These are phyloP conservation scores for Nothocercus julius DNA, from an alignment of 2,113 vertebrate species.

Conservation along the genomic window DNA sequence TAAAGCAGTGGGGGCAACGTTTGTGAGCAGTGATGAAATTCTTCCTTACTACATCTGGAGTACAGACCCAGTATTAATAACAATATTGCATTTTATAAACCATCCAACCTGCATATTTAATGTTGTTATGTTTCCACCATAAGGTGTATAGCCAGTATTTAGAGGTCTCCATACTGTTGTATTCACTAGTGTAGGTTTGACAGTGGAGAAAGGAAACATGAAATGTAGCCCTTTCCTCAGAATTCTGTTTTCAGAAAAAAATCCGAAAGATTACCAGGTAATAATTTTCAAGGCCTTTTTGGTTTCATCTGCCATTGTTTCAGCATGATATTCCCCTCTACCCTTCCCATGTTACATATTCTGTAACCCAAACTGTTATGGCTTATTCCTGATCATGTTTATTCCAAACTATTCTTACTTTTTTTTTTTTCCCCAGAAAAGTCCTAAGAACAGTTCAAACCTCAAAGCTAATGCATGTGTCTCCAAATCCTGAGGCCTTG, in stretches of 20 bases:
- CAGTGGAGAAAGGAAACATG: neutral
- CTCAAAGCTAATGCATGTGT: accelerated
- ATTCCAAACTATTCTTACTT: neutral
- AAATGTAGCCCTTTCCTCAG: neutral
- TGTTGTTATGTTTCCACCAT: neutral
- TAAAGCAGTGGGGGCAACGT: neutral
- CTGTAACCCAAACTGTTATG: neutral
- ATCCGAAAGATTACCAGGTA: neutral
- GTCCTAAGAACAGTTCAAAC: neutral
- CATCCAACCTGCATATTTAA: neutral
- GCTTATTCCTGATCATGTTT: neutral
- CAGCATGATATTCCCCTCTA: accelerated
- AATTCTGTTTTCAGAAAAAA: neutral
- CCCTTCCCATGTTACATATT: accelerated
- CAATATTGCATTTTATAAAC: neutral
- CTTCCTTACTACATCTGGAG: neutral
- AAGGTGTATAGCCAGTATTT: neutral
- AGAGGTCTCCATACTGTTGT: neutral
- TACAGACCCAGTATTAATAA: neutral
- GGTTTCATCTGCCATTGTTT: neutral
- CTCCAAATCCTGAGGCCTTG: neutral
- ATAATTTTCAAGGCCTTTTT: neutral
- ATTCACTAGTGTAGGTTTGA: neutral
- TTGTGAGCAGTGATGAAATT: neutral
- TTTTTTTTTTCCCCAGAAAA: neutral